These are phyloP conservation scores for Xestia xanthographa DNA, from an alignment of 2,888 invertebrate genomes.

Conservation along the genomic window DNA sequence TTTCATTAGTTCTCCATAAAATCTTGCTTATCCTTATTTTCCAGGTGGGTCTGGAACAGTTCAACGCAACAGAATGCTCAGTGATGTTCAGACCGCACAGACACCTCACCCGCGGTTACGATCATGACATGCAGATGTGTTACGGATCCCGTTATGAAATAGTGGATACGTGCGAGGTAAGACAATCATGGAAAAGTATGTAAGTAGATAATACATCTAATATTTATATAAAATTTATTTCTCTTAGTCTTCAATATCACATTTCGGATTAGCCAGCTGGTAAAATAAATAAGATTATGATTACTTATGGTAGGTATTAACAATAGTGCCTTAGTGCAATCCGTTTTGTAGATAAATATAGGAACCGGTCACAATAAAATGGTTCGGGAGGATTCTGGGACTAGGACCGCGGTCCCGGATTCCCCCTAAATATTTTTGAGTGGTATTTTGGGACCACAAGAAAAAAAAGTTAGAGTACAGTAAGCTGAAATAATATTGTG, in stretches of 20 bases:
- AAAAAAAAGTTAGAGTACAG: too few species aligned
- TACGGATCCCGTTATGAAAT: constrained; percentile 31
- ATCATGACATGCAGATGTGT: constrained; percentile 52
- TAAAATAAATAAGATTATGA: not conserved
- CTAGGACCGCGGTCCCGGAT: too few species aligned
- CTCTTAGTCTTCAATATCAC: not conserved
- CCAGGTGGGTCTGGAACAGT: constrained; percentile 37
- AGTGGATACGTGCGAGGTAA: constrained; percentile 58
- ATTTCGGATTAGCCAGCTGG: not conserved
- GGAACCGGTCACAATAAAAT: too few species aligned
- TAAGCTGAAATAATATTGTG: too few species aligned
- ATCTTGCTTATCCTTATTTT: not conserved
- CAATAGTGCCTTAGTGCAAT: too few species aligned
- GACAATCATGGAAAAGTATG: not conserved
- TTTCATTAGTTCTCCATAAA: not conserved
- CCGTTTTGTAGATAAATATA: too few species aligned
- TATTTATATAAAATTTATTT: too few species aligned
- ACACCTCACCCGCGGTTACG: constrained; percentile 46
- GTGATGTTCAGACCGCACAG: constrained; percentile 35
- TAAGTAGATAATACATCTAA: too few species aligned
- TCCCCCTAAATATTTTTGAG: too few species aligned
- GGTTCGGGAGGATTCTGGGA: too few species aligned
- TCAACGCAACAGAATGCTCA: constrained; percentile 29
- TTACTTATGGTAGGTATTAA: not conserved
- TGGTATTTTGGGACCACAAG: too few species aligned